Evolutionary conservation across 2,888 invertebrate genomes (phyloP), one percentile per base, ranked within the genome.

Genomic region (Gastracanthus pulcherrimus): DNA sequence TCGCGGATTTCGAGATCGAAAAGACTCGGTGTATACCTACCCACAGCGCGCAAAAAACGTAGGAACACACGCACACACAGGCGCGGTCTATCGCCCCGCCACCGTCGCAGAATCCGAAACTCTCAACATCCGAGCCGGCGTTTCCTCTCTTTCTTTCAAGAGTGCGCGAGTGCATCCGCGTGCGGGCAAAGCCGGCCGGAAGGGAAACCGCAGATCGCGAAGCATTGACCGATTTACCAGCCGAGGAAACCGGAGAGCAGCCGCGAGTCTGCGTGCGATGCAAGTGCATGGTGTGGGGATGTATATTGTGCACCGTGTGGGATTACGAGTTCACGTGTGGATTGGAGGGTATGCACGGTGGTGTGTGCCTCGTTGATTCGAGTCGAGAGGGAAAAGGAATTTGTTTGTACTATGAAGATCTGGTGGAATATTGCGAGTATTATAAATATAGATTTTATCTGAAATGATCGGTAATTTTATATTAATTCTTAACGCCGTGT

Each of bases 141-240:
- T 58, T 80, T 80, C 69, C 74, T 74, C 69, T 31, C 60, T 60
- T 69, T 74, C 60, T 79, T 55, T n/a, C n/a, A n/a, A n/a, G n/a
- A n/a, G n/a, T n/a, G n/a, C n/a, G n/a, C n/a, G n/a, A n/a, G n/a
- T n/a, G n/a, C n/a, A n/a, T n/a, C n/a, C n/a, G n/a, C n/a, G n/a
- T n/a, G n/a, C n/a, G n/a, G n/a, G 51, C 60, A 16, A 60, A 26
- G 41, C 38, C 34, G 48, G 29, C 80, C 84, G 84, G 85, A 85
- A 84, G 81, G 81, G 82, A 84, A 85, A 85, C 84, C 84, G 69
- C 85, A 83, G 81, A 55, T 31, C 62, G 60, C 72, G 66, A 80
- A 64, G 79, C 72, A 76, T 51, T 77, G 80, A 76, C 83, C 83
- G 78, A 81, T 82, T 83, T 82, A 81, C 77, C 80, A 77, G 83